phyloP scores from a whole-genome alignment of 2,888 invertebrate genomes.

The Bellardia bayeri region DNA sequence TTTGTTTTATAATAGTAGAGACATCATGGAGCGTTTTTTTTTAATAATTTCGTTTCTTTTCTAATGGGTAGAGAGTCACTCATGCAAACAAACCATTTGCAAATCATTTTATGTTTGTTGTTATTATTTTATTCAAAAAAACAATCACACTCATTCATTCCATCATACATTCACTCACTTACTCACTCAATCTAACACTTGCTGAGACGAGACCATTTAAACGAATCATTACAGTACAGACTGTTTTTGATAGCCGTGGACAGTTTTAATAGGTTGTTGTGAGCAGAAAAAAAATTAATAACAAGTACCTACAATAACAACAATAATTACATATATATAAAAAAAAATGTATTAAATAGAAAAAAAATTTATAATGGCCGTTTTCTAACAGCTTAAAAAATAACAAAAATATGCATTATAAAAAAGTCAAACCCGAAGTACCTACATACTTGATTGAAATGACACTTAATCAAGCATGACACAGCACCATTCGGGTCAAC shows the following conservation, averaged over 20 bases:
- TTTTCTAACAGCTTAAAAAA: constrained; percentile 20
- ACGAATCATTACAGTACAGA: constrained; percentile 36
- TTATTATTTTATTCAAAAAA: neutral
- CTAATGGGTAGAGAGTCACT: neutral
- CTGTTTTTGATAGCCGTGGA: constrained; percentile 68
- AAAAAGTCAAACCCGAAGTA: constrained; percentile 20
- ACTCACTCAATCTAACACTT: neutral
- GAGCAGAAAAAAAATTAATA: neutral
- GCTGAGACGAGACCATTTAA: constrained; percentile 17
- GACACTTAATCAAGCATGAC: constrained; percentile 77
- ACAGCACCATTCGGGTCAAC: neutral
- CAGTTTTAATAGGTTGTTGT: constrained; percentile 55
- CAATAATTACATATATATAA: constrained; percentile 9
- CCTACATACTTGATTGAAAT: constrained; percentile 71
- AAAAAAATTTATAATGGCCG: constrained; percentile 38
- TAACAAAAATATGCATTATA: neutral
- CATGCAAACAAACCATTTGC: constrained; percentile 22
- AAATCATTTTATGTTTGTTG: neutral
- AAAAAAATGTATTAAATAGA: neutral
- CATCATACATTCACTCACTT: neutral
- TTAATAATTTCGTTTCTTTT: constrained; percentile 2
- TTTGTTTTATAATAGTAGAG: neutral
- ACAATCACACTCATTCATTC: neutral
- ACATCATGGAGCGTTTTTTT: constrained; percentile 19
- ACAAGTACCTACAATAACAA: neutral